A percentile compares a stretch with the other conserved stretches of the same genome.
Evolutionary conservation across 2,797 vertebrate species (phyloP).

Genomic region (Melanotaenia nigrans): DNA sequence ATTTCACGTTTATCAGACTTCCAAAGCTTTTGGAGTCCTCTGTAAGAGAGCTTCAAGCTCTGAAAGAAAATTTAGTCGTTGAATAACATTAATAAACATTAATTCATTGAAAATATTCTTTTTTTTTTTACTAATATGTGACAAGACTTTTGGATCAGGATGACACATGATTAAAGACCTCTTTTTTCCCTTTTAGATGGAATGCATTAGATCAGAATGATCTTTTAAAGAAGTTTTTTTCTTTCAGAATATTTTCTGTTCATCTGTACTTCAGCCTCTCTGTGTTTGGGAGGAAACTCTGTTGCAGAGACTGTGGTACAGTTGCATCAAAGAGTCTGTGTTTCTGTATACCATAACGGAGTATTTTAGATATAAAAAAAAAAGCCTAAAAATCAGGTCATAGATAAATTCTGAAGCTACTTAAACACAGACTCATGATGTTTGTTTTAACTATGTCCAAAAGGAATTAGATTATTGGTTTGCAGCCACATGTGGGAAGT

Average conservation of each 20-base stretch:
- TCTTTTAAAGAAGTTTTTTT: conserved; percentile 4
- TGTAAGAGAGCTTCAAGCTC: background rate
- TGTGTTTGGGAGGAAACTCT: conserved; percentile 24
- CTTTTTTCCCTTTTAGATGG: background rate
- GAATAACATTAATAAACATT: background rate
- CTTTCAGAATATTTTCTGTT: background rate
- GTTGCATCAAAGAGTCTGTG: conserved; percentile 6
- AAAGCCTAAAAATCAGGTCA: background rate
- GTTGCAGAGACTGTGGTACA: conserved; percentile 24
- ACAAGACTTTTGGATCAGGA: conserved; percentile 6
- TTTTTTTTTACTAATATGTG: background rate
- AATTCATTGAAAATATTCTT: background rate
- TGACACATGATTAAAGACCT: conserved; percentile 8
- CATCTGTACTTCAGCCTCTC: background rate
- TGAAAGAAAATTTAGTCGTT: background rate
- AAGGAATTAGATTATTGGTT: background rate
- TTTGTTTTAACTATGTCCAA: background rate
- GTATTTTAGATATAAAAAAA: background rate
- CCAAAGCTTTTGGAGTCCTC: background rate
- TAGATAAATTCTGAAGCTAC: background rate
- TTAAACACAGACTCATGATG: conserved; percentile 18
- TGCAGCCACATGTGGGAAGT: background rate
- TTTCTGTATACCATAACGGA: background rate
- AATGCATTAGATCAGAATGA: background rate
- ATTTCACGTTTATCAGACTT: background rate